phyloP scores from a whole-genome alignment of 2,113 vertebrate species.

The Lycaon pictus region DNA sequence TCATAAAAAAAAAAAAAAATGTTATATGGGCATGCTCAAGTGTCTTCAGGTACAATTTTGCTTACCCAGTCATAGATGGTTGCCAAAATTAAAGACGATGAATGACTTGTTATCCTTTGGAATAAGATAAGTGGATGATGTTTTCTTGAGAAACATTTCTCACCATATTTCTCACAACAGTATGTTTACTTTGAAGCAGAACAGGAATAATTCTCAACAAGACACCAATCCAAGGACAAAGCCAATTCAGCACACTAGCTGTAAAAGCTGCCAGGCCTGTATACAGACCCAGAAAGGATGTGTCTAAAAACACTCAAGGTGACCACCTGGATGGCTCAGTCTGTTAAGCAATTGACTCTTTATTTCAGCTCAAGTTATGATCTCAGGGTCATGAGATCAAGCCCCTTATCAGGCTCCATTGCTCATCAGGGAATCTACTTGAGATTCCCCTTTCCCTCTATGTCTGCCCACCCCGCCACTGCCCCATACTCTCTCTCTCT shows the following conservation, averaged over 20 bases:
- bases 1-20: neutral
- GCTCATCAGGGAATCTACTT: neutral
- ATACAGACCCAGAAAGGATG: neutral
- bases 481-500: neutral
- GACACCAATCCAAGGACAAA: neutral
- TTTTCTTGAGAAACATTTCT: slow-evolving; percentile 7
- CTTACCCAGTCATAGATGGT: neutral
- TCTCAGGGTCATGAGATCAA: neutral
- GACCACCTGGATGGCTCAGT: neutral
- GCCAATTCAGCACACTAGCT: neutral
- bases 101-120: slow-evolving; percentile 6
- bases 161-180: neutral
- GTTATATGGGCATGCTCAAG: neutral
- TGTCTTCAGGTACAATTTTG: neutral
- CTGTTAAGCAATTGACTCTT: neutral
- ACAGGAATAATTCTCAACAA: neutral
- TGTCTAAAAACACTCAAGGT: neutral
- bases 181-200: neutral
- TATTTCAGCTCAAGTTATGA: neutral
- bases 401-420: neutral
- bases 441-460: neutral
- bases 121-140: neutral
- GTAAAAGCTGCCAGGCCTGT: neutral
- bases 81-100: neutral
- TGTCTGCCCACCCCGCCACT: neutral